phyloP scores from a whole-genome alignment of 2,888 invertebrate genomes.

The Lydus trimaculatus region DNA sequence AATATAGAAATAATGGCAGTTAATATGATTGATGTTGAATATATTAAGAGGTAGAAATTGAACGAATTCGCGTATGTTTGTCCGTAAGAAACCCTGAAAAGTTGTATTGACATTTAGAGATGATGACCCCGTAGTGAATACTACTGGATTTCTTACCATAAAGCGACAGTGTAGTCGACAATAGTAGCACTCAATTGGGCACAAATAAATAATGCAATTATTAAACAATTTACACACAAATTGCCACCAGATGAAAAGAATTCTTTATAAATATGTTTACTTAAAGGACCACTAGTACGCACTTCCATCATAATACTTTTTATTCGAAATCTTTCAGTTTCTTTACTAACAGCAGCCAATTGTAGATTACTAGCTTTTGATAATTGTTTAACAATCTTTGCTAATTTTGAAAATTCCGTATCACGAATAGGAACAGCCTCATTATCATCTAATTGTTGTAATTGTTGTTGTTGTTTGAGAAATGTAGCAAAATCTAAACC shows the following conservation, averaged over 20 bases:
- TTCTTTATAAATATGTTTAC: constrained; percentile 61
- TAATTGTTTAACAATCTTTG: constrained; percentile 27
- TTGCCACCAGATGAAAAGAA: constrained; percentile 69
- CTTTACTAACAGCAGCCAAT: neutral
- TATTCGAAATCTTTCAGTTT: neutral
- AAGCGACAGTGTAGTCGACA: constrained; percentile 55
- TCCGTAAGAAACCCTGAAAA: neutral
- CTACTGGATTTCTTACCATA: constrained; percentile 43
- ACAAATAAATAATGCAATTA: constrained; percentile 63
- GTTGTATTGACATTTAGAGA: neutral
- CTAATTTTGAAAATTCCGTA: constrained; percentile 16
- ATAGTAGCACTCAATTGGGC: constrained; percentile 61
- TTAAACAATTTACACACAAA: constrained; percentile 60
- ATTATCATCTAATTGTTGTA: neutral
- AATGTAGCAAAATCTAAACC: constrained; percentile 62
- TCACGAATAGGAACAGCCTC: too few species aligned
- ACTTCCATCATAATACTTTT: constrained; percentile 56
- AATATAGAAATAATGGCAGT: constrained; percentile 59
- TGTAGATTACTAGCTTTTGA: neutral
- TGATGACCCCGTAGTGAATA: neutral
- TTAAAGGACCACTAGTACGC: constrained; percentile 65
- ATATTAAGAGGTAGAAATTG: constrained; percentile 43
- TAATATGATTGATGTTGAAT: constrained; percentile 55
- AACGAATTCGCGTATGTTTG: neutral
- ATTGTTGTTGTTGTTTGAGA: constrained; percentile 34